Evolutionary conservation across 2,113 vertebrate species (phyloP).

Genomic region (Cheilinus undulatus): DNA sequence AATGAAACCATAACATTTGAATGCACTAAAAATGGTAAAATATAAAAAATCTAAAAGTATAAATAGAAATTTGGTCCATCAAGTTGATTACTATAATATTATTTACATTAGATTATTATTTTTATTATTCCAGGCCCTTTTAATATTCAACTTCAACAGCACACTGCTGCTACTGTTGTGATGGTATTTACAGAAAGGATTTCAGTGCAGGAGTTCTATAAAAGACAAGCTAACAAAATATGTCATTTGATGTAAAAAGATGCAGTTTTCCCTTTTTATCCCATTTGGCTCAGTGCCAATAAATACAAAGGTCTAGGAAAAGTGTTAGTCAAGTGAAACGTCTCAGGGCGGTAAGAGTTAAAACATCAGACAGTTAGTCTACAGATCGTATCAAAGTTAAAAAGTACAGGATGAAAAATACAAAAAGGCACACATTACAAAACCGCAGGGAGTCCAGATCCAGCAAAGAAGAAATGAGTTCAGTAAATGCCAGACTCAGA

Average conservation of each 20-base stretch:
- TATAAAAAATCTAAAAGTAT: constrained; percentile 99
- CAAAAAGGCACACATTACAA: constrained; percentile 95
- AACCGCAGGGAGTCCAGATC: constrained; percentile 71
- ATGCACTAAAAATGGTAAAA: constrained; percentile 93
- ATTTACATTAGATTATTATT: constrained; percentile 89
- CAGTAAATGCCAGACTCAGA: constrained; percentile 38
- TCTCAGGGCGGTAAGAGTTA: constrained; percentile 59
- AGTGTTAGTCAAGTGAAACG: constrained; percentile 81
- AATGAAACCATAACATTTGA: constrained; percentile 85
- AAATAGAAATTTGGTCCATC: constrained; percentile 99
- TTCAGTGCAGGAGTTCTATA: constrained; percentile 83
- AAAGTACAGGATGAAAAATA: constrained; percentile 83
- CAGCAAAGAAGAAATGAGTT: constrained; percentile 60
- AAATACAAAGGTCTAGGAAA: constrained; percentile 85
- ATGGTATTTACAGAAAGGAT: constrained; percentile 90
- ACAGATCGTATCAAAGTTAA: constrained; percentile 76
- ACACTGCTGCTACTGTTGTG: constrained; percentile 75
- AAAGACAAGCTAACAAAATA: constrained; percentile 87
- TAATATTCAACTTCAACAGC: constrained; percentile 79
- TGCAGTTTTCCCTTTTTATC: constrained; percentile 44
- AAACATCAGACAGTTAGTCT: constrained; percentile 81
- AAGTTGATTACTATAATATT: constrained; percentile 88
- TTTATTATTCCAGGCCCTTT: constrained; percentile 81
- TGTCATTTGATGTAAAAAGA: constrained; percentile 79
- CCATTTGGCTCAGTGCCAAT: constrained; percentile 80